Conservation (phyloP, 2,797 vertebrate species). For the Molossus alvarezi region DNA sequence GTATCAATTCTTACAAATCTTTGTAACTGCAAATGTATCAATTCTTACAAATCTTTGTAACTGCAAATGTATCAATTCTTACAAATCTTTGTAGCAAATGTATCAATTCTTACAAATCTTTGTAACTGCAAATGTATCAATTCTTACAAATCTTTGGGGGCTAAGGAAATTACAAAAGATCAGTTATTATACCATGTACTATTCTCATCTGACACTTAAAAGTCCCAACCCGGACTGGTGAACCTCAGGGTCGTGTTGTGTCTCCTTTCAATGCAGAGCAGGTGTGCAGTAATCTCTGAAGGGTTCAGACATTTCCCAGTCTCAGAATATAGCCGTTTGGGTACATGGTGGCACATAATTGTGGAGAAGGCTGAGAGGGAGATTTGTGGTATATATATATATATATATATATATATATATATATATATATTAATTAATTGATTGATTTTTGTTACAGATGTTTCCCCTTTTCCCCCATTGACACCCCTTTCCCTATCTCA, state of each 20-base stretch:
- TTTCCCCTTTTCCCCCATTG: too few species aligned
- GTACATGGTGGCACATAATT: not conserved
- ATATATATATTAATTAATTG: too few species aligned
- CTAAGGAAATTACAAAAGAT: not conserved
- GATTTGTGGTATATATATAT: not conserved
- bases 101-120: not conserved
- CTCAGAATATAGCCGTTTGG: not conserved
- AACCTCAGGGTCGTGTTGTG: not conserved
- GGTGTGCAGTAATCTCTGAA: not conserved
- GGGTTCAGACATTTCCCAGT: not conserved
- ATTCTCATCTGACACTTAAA: not conserved
- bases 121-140: not conserved
- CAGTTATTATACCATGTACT: not conserved
- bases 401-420: too few species aligned
- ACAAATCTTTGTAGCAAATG: not conserved
- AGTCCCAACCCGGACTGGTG: not conserved
- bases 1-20: too few species aligned
- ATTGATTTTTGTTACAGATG: too few species aligned
- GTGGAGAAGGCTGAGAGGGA: not conserved
- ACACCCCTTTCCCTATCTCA: too few species aligned
- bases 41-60: not conserved
- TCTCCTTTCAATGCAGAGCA: not conserved
- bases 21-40: not conserved
- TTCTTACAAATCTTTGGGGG: not conserved
- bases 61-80: not conserved